Base-by-base conservation (phyloP, 2,888 invertebrate genomes). In the Coenonympha glycerion region DNA sequence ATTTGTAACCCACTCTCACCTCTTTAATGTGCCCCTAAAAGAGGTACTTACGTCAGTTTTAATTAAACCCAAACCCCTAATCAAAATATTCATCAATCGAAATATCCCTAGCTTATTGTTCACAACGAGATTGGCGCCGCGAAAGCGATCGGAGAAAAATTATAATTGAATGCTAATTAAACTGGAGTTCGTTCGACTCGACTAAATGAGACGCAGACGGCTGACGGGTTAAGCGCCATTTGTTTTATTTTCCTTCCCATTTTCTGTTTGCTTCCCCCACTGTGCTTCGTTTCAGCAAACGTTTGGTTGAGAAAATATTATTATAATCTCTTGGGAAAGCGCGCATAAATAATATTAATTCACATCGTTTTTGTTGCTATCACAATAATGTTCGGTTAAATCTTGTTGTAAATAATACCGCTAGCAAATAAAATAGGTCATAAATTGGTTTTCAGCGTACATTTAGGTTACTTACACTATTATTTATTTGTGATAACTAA, bases 81-180 rank as follows among this genome's bases (percentile, higher is more conserved):
- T n/a, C n/a, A n/a, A n/a, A n/a, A n/a, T n/a, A n/a, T n/a, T n/a
- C n/a, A n/a, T n/a, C n/a, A n/a, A n/a, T n/a, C n/a, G n/a, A n/a
- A n/a, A n/a, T n/a, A n/a, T n/a, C n/a, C n/a, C n/a, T n/a, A n/a
- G n/a, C n/a, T n/a, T n/a, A n/a, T n/a, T n/a, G n/a, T 22, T 15
- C 24, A 15, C 41, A 3, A 6, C 6, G 28, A 18, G 15, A 15
- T 9, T 9, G 2, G 31, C n/a, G 13, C n/a, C 1, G 13, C 13
- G 34, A 13, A 8, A 18, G 8, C 45, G 45, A 45, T 34, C 18
- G 34, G 24, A 24, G 45, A 22, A 45, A 44, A 45, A 34, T 34
- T 26, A 45, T 45, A 45, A 45, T 34, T 45, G 45, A 45, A 45
- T 45, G 45, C 50, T 46, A 46, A 51, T 46, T 51, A 46, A 46